Conservation (phyloP, 1,140 invertebrate genomes). For the Periplaneta americana region DNA sequence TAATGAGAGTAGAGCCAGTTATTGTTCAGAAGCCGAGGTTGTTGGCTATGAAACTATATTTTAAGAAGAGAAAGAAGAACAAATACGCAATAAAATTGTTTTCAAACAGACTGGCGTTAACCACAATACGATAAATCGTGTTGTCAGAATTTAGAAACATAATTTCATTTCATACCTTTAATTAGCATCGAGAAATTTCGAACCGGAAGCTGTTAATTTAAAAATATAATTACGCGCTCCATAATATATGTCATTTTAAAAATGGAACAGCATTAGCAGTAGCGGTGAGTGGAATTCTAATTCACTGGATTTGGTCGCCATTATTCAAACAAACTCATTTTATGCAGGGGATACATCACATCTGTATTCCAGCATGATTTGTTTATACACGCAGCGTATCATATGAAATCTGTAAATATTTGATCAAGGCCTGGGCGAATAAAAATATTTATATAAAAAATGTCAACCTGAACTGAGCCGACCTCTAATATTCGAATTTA, state of each 20-base stretch:
- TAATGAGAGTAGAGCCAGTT: too few relatives aligned
- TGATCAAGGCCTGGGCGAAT: not conserved
- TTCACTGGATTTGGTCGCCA: not conserved
- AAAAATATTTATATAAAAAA: not conserved
- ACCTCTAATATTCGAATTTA: not conserved
- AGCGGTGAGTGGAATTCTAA: not conserved
- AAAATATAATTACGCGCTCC: not conserved
- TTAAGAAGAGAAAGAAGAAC: too few relatives aligned
- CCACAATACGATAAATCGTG: too few relatives aligned
- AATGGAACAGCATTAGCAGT: not conserved
- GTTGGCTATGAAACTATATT: too few relatives aligned
- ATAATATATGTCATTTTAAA: not conserved
- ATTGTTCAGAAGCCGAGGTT: too few relatives aligned
- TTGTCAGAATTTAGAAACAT: too few relatives aligned
- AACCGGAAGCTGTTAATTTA: not conserved
- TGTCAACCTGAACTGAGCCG: not conserved
- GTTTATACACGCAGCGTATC: not conserved
- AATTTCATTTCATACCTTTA: too few relatives aligned
- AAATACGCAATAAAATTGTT: too few relatives aligned
- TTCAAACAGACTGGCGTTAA: too few relatives aligned
- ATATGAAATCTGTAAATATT: not conserved
- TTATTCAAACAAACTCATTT: not conserved
- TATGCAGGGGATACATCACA: not conserved
- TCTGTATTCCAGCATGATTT: not conserved
- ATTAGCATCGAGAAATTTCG: too few relatives aligned